A percentile compares a stretch with the other conserved stretches of the same genome.
Evolutionary conservation across 2,797 vertebrate genomes (phyloP).

Genomic region (Darevskia mixta): DNA sequence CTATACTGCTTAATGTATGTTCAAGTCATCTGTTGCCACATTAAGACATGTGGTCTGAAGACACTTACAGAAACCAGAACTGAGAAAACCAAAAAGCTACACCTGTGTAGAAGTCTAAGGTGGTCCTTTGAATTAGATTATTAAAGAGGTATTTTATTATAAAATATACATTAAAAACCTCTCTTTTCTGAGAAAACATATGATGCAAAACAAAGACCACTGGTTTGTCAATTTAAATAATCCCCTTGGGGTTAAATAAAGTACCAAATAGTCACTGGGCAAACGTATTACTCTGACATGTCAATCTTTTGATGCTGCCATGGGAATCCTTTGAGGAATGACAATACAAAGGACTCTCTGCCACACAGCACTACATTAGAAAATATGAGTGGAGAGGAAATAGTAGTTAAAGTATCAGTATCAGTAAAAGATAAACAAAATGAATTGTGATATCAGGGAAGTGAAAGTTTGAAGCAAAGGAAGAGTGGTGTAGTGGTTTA

Average conservation of each 20-base stretch:
- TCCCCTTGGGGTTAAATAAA: not conserved
- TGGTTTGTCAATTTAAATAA: not conserved
- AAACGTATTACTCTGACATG: not conserved
- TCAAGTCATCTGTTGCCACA: not conserved
- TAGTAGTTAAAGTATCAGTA: not conserved
- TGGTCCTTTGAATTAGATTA: not conserved
- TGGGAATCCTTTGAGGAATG: not conserved
- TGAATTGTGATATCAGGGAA: not conserved
- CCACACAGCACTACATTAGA: not conserved
- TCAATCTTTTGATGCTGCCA: not conserved
- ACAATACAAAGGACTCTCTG: not conserved
- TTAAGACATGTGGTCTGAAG: not conserved
- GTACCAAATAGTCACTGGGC: not conserved
- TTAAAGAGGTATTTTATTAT: not conserved
- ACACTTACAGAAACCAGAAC: not conserved
- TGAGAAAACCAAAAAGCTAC: not conserved
- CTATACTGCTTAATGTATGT: not conserved
- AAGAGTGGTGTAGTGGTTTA: not conserved
- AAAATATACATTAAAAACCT: too few relatives aligned
- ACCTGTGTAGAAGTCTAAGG: too few relatives aligned
- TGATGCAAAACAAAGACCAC: not conserved
- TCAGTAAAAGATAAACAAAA: not conserved
- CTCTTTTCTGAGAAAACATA: not conserved
- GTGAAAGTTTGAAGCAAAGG: not conserved
- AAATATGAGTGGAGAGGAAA: not conserved